These are phyloP conservation scores for Rutilus rutilus DNA, from an alignment of 2,113 vertebrate species.

Conservation along the genomic window DNA sequence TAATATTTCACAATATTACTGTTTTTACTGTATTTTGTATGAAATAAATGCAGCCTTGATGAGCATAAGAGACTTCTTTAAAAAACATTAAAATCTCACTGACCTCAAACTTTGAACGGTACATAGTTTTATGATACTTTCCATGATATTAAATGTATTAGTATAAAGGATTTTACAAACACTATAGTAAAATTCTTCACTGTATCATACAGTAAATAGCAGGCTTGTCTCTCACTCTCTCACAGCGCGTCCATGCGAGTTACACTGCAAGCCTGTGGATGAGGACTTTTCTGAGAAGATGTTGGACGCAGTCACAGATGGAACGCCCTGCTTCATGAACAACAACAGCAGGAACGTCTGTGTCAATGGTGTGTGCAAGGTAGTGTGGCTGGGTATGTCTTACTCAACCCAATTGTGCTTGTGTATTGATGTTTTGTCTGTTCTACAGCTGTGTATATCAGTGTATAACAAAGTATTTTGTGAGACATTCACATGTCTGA, in stretches of 20 bases:
- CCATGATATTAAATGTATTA: neutral
- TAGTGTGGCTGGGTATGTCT: constrained; percentile 79
- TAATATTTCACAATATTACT: neutral
- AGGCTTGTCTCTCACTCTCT: neutral
- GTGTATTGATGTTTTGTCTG: neutral
- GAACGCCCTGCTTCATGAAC: constrained; percentile 92
- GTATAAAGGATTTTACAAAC: neutral
- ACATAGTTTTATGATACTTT: too few species aligned
- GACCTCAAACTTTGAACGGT: neutral
- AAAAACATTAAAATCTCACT: neutral
- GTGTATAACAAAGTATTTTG: too few species aligned
- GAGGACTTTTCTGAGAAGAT: constrained; percentile 93
- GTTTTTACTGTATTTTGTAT: neutral
- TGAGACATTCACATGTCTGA: neutral
- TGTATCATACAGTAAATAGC: neutral
- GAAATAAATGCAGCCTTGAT: neutral
- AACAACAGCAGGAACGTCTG: constrained; percentile 89
- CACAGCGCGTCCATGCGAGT: constrained; percentile 91
- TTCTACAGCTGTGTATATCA: neutral
- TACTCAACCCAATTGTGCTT: neutral
- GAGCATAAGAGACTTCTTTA: neutral
- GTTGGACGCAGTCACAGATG: constrained; percentile 92
- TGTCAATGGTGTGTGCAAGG: constrained; percentile 99
- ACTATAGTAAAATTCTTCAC: neutral
- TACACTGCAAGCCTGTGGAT: constrained; percentile 86